These are phyloP conservation scores for Ctenopoma kingsleyae DNA, from an alignment of 2,797 vertebrate species.

Conservation along the genomic window DNA sequence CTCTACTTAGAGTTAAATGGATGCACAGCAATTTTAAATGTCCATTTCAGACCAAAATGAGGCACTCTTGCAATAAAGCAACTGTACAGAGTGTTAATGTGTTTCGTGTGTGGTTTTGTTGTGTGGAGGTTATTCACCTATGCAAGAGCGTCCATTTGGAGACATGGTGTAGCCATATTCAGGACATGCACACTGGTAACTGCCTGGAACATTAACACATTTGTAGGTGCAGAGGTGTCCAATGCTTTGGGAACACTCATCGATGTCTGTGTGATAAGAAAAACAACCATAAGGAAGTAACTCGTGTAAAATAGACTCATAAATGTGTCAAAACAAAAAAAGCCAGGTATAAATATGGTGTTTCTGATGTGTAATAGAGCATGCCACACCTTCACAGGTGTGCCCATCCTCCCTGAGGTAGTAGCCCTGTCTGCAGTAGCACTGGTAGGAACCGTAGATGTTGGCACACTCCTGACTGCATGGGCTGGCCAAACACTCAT, in stretches of 20 bases:
- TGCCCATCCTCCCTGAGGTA: slow-evolving; percentile 93
- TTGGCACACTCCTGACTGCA: slow-evolving; percentile 98
- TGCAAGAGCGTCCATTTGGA: slow-evolving; percentile 92
- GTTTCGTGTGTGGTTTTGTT: not conserved
- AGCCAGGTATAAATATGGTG: not conserved
- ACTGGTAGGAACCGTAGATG: slow-evolving; percentile 97
- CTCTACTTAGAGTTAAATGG: slow-evolving; percentile 28
- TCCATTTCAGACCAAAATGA: slow-evolving; percentile 20
- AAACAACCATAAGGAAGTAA: not conserved
- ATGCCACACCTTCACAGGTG: slow-evolving; percentile 89
- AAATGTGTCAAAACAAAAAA: slow-evolving; percentile 13
- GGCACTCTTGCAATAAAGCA: not conserved
- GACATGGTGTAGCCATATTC: slow-evolving; percentile 92
- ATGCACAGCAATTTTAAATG: slow-evolving; percentile 21
- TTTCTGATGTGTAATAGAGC: slow-evolving; percentile 10
- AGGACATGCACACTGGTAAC: slow-evolving; percentile 95
- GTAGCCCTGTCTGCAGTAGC: slow-evolving; percentile 96
- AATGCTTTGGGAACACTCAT: slow-evolving; percentile 92
- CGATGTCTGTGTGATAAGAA: slow-evolving; percentile 86
- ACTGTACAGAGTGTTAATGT: not conserved
- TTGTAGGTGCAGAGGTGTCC: slow-evolving; percentile 94
- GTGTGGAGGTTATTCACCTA: slow-evolving; percentile 81
- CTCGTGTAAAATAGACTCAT: slow-evolving; percentile 4
- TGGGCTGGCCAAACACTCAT: slow-evolving; percentile 91
- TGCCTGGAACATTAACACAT: slow-evolving; percentile 93